phyloP scores from a whole-genome alignment of 2,888 invertebrate species.

The Quadroppia sp. region DNA sequence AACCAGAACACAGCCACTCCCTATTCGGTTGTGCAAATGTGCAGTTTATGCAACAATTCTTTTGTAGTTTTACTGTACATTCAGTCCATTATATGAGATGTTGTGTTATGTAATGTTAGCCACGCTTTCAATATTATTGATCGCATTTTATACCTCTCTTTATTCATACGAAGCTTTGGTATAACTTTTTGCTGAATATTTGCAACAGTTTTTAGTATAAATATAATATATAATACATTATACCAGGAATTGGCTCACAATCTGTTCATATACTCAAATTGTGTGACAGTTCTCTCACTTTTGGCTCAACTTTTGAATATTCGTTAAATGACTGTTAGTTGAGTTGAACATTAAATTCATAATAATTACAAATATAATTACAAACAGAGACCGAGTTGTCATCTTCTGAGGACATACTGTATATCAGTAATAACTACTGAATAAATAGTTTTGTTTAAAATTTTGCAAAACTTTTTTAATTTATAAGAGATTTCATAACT shows the following conservation, averaged over 20 bases:
- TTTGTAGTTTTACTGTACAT: not conserved
- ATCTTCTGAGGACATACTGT: slow-evolving; percentile 14
- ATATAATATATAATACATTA: not conserved
- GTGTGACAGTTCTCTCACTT: not conserved
- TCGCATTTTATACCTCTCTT: not conserved
- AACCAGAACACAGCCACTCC: not conserved
- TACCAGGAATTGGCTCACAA: not conserved
- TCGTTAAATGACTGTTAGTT: not conserved
- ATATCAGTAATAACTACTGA: too few relatives aligned
- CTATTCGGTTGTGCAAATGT: slow-evolving; percentile 20
- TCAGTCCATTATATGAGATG: not conserved
- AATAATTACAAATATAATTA: not conserved
- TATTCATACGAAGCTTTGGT: not conserved
- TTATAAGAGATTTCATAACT: too few relatives aligned
- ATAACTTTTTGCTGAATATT: not conserved
- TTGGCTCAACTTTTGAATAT: not conserved
- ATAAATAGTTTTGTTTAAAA: too few relatives aligned
- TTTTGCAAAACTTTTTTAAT: too few relatives aligned
- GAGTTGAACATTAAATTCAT: not conserved
- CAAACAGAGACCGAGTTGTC: slow-evolving; percentile 5
- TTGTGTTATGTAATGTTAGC: slow-evolving; percentile 11
- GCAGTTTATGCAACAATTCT: slow-evolving; percentile 29
- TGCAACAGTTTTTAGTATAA: not conserved
- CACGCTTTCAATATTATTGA: slow-evolving; percentile 16
- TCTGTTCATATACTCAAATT: not conserved